Evolutionary conservation across 2,113 vertebrate genomes (phyloP).

Genomic region (Clarias magur): DNA sequence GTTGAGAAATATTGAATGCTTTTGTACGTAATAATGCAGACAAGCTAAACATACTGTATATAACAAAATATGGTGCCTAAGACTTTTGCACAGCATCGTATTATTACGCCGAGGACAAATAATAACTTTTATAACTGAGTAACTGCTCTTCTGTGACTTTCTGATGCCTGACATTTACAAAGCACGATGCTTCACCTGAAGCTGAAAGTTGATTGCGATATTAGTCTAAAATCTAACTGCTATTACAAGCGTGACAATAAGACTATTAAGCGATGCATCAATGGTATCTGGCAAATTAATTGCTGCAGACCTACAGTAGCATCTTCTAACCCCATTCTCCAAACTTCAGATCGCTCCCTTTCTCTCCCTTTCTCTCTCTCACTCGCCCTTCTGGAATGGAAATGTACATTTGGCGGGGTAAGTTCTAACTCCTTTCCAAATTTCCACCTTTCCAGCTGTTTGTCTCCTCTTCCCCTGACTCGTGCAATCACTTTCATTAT

Average conservation of each 20-base stretch:
- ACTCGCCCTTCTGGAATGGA: conserved; percentile 3
- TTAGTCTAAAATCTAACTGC: neutral
- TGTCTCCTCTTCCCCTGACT: conserved; percentile 44
- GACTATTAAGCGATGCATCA: conserved; percentile 2
- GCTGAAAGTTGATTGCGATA: neutral
- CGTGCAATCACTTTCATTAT: conserved; percentile 60
- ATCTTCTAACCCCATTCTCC: neutral
- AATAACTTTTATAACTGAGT: neutral
- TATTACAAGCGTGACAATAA: neutral
- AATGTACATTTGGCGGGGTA: conserved; percentile 9
- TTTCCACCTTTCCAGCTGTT: conserved; percentile 52
- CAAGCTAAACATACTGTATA: too few relatives aligned
- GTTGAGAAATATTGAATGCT: too few relatives aligned
- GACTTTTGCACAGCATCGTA: too few relatives aligned
- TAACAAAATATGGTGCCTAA: too few relatives aligned
- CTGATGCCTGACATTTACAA: neutral
- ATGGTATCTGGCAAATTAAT: neutral
- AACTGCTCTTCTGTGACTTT: neutral
- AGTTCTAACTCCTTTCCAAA: conserved; percentile 47
- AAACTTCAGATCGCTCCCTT: neutral
- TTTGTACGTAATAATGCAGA: too few relatives aligned
- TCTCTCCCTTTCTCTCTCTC: neutral
- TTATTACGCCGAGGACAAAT: neutral
- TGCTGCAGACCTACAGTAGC: neutral
- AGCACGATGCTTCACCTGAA: neutral